Evolutionary conservation across 1,140 invertebrate species (phyloP), one percentile per base, ranked within the genome.

Genomic region (Drosophila hydei): DNA sequence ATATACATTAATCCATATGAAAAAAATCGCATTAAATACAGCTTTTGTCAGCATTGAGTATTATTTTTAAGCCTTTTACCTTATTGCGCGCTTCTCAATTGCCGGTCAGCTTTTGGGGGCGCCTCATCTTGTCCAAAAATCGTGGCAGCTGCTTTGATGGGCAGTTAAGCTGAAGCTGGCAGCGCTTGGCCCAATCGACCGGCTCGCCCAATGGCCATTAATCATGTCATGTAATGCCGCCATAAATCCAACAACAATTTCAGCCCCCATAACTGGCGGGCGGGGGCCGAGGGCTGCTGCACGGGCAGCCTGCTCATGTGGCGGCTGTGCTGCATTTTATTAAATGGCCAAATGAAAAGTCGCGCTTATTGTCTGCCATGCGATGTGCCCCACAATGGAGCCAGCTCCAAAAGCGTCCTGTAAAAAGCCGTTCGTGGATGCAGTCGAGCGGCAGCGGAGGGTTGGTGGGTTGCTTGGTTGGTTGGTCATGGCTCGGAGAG

Each of bases 221-320:
- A 85, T 85, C 81, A 85, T 87, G 81, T 85, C 81, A 81, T 85
- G 81, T 85, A 85, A 85, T 85, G 81, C 81, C 81, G 81, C 81
- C 81, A 85, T 85, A 85, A 85, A 85, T 85, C 81, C 81, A 85
- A 87, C 81, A 85, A 85, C 81, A 85, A 87, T 85, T 85, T 77
- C 51, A 48, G 40, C 9, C 54, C 30, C 36, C 38, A 16, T n/a
- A n/a, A n/a, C n/a, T n/a, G n/a, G n/a, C n/a, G n/a, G n/a, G n/a
- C n/a, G n/a, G n/a, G n/a, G n/a, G n/a, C n/a, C n/a, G n/a, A n/a
- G n/a, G n/a, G n/a, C n/a, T n/a, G n/a, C n/a, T 9, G 50, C 50
- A 36, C 33, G 30, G 14, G n/a, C 52, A 69, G 42, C 9, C 14
- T 25, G 9, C 42, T 27, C 25, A 36, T 51, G 19, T 42, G 65